These are phyloP conservation scores for Protomyctophum bolini DNA, from an alignment of 2,113 vertebrate genomes.

Conservation along the genomic window DNA sequence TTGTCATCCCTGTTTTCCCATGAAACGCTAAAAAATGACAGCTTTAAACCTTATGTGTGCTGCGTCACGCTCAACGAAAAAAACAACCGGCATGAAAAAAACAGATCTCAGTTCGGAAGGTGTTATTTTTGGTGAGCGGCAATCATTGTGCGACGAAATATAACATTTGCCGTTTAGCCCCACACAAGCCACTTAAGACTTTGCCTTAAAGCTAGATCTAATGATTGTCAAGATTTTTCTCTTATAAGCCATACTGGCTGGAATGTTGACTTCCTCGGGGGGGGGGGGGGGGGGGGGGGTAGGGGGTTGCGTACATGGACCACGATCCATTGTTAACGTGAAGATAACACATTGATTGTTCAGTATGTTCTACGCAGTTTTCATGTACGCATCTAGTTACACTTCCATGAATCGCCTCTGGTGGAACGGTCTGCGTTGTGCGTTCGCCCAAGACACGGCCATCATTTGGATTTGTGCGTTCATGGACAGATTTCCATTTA, in stretches of 20 bases:
- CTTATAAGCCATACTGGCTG: conserved; percentile 77
- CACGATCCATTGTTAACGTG: conserved; percentile 25
- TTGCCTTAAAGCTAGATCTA: conserved; percentile 77
- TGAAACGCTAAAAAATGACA: not conserved
- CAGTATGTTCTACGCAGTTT: no score
- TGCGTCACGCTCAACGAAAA: no score
- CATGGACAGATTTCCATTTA: no score
- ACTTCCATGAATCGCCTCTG: conserved; percentile 26
- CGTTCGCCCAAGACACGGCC: not conserved
- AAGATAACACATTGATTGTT: conserved; percentile 23
- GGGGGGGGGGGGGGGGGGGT: no score
- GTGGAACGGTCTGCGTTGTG: conserved; percentile 5
- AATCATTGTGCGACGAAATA: not conserved
- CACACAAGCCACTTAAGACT: conserved; percentile 50
- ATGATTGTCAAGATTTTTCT: conserved; percentile 56
- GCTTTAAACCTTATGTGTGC: no score
- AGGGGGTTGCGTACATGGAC: conserved; percentile 30
- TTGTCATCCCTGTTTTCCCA: conserved; percentile 20
- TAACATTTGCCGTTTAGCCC: conserved; percentile 21
- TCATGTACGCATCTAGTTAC: no score
- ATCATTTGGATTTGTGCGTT: no score
- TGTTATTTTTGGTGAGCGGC: no score
- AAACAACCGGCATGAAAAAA: no score
- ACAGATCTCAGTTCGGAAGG: no score
- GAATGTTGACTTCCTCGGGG: conserved; percentile 36